Percentiles rank a stretch among this genome's conserved stretches.
Evolutionary conservation across 2,797 vertebrate species (phyloP).

Genomic region (Phyllotis vaccarum): DNA sequence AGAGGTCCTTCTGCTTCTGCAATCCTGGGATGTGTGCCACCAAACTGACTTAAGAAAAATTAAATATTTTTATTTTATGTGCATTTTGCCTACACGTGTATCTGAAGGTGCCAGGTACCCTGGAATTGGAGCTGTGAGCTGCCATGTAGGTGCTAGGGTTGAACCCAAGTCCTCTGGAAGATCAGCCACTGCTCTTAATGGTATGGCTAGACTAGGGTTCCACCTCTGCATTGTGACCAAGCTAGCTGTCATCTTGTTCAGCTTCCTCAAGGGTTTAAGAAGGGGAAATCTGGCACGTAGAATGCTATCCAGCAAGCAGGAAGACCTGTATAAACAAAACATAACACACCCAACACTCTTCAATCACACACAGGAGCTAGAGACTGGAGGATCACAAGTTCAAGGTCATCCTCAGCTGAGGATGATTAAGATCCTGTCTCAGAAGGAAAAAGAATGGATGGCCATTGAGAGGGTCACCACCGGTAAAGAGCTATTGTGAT

Average conservation of each 20-base stretch:
- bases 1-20: neutral
- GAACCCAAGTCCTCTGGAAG: neutral
- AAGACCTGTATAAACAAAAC: neutral
- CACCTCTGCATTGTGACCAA: neutral
- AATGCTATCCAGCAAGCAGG: neutral
- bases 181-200: neutral
- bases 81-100: neutral
- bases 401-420: neutral
- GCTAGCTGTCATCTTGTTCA: neutral
- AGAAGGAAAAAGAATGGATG: neutral
- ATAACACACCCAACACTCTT: neutral
- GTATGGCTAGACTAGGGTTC: neutral
- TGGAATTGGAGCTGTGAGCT: neutral
- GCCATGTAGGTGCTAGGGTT: neutral
- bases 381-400: neutral
- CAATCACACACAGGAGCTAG: neutral
- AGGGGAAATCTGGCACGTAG: neutral
- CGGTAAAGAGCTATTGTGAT: neutral
- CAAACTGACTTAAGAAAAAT: neutral
- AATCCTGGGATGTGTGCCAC: neutral
- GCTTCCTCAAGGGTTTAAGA: constrained; percentile 30
- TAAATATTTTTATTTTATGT: neutral
- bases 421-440: neutral
- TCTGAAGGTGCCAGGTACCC: neutral
- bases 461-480: neutral